Base-by-base conservation (phyloP, 2,797 vertebrate species). In the Melanotaenia nigrans region DNA sequence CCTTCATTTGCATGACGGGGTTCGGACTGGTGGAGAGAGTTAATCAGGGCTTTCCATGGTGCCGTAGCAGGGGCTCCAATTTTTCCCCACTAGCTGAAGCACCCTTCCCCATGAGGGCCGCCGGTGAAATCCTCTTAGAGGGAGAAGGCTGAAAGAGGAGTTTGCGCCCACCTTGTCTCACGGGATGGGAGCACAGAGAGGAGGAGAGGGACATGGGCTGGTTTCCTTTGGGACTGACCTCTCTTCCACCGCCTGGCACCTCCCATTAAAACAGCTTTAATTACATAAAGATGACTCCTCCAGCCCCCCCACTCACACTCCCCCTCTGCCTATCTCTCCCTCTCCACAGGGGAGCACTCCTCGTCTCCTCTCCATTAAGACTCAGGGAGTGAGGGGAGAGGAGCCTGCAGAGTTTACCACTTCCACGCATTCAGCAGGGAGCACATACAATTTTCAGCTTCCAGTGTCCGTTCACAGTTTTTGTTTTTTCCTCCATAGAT, bases 231-330 rank as follows among this genome's bases (percentile, higher is more conserved):
- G 83, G 85, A 88, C 84, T 89, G 90, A 90, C 91, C 92, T 89
- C 74, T 81, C 78, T 61, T 75, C 80, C 70, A 32, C 71, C 59
- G 65, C 71, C 71, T 61, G 67, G 76, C 78, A 74, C 82, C 77
- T 86, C 75, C 83, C 82, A 79, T 93, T 90, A 89, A 92, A 89
- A 88, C 73, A 85, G 79, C 82, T 90, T 91, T 93, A 94, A 94
- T 94, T 93, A 92, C 90, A 87, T 77, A 60, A 71, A 87, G 77
- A 80, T 80, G 81, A 83, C 85, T 76, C 80, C 71, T 35, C 61
- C 62, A 38, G 14, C 32, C 13, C n/a, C 45, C 69, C 25, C 40
- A 69, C 57, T 40, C 72, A n/a, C 64, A 9, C 68, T 49, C 42
- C 66, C 35, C 65, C 56, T 36, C 18, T n/a, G 64, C 62, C 84